Percentiles rank a stretch among this genome's conserved stretches.
These are phyloP conservation scores for Himalopsyche phryganea DNA, from an alignment of 1,140 invertebrate genomes.

Conservation along the genomic window DNA sequence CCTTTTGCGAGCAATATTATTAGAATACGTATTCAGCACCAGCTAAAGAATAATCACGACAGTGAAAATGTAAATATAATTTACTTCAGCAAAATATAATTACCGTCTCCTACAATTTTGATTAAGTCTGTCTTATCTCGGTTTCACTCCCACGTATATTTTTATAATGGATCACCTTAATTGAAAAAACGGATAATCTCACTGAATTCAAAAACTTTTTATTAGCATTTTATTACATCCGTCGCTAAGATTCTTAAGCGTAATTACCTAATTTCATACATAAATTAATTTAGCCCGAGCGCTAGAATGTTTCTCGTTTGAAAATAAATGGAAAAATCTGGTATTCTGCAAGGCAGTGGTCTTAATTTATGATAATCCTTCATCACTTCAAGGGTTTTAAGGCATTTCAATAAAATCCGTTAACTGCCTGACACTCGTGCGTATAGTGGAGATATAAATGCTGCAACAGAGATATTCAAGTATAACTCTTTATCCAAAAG, in stretches of 20 bases:
- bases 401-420: constrained; percentile 24
- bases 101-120: too few relatives aligned
- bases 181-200: background rate
- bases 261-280: constrained; percentile 1
- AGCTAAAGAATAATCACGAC: too few relatives aligned
- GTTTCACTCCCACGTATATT: too few relatives aligned
- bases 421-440: background rate
- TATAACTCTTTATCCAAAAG: background rate
- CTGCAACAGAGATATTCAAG: too few relatives aligned
- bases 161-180: background rate
- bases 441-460: background rate
- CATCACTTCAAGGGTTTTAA: constrained; percentile 10
- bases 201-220: background rate
- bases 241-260: background rate
- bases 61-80: too few relatives aligned
- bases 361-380: constrained; percentile 26
- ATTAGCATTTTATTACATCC: constrained; percentile 1
- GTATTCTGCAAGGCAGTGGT: constrained; percentile 1
- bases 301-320: background rate
- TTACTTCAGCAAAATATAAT: too few relatives aligned
- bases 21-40: too few relatives aligned
- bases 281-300: background rate
- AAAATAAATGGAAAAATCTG: constrained; percentile 5
- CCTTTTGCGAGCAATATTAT: too few relatives aligned
- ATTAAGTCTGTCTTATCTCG: too few relatives aligned